Base-by-base conservation (phyloP, 2,888 invertebrate genomes). In the Tethea ocularis region DNA sequence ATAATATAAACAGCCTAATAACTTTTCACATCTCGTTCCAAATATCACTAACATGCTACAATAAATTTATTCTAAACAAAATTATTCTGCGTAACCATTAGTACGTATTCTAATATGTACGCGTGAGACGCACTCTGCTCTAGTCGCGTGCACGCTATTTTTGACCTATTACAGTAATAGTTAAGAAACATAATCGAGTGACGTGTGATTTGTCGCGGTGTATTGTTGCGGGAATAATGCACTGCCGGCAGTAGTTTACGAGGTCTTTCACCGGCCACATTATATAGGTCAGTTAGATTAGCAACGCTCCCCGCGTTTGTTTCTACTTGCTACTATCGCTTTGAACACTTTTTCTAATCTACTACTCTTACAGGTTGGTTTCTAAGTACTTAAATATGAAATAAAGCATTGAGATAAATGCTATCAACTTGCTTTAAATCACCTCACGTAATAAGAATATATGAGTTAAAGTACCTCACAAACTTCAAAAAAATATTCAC, bases 201-300 rank as follows among this genome's bases (percentile, higher is more conserved):
- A 20, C 46, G 20, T 68, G 61, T 61, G 68, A 62, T 71, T 69
- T 68, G 71, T 64, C 68, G 68, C 66, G 68, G 74, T 78, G 84
- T 83, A 88, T 86, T 87, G 87, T 90, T 87, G 87, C 84, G 83
- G 89, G 88, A 89, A 91, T 89, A 90, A 88, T 90, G 88, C 88
- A 86, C 85, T 82, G 79, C 77, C 80, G 82, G 86, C 77, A 86
- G 84, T 87, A 86, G 89, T 92, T 92, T 91, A 93, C 83, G 92
- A 91, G 92, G 92, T 93, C 91, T 91, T 92, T 93, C 92, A 92
- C 92, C 92, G 88, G 70, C 77, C 83, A 80, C 80, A 81, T 78
- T 84, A 92, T 91, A 93, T 93, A 82, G 92, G 92, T 92, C 92
- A 93, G 87, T 86, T 84, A 92, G 92, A 92, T 91, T 93, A 92